Conservation (phyloP, 2,113 vertebrate species). For the Plotosus lineatus region DNA sequence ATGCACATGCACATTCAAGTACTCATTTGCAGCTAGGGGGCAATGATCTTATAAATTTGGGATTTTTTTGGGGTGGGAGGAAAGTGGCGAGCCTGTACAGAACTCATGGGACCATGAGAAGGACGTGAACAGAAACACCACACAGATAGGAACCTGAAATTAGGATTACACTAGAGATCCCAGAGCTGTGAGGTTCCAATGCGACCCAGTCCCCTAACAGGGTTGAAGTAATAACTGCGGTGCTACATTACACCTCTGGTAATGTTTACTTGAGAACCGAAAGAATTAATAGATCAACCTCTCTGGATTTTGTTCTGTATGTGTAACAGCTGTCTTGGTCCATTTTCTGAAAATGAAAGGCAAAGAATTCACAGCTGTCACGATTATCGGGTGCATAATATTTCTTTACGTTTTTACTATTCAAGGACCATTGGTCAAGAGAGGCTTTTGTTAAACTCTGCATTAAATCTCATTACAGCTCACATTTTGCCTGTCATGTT, state of each 20-base stretch:
- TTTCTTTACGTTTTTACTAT: not conserved
- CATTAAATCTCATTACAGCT: constrained; percentile 36
- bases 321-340: not conserved
- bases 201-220: too few species aligned
- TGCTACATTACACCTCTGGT: not conserved
- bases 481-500: constrained; percentile 35
- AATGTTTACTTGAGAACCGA: not conserved
- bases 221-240: not conserved
- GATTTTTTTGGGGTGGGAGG: too few species aligned
- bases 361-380: not conserved
- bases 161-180: not conserved
- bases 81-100: not conserved
- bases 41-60: not conserved
- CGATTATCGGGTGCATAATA: not conserved
- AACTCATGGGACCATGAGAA: not conserved
- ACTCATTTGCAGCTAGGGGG: not conserved
- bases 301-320: not conserved
- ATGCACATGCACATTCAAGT: not conserved
- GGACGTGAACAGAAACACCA: not conserved
- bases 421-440: not conserved
- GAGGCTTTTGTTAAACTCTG: constrained; percentile 10
- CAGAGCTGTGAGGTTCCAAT: not conserved
- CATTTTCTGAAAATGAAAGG: not conserved
- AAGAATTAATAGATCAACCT: not conserved
- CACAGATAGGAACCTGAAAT: not conserved